A percentile compares a stretch with the other conserved stretches of the same genome.
phyloP scores from a whole-genome alignment of 2,888 invertebrate genomes.

The Pristionchus maxplancki region DNA sequence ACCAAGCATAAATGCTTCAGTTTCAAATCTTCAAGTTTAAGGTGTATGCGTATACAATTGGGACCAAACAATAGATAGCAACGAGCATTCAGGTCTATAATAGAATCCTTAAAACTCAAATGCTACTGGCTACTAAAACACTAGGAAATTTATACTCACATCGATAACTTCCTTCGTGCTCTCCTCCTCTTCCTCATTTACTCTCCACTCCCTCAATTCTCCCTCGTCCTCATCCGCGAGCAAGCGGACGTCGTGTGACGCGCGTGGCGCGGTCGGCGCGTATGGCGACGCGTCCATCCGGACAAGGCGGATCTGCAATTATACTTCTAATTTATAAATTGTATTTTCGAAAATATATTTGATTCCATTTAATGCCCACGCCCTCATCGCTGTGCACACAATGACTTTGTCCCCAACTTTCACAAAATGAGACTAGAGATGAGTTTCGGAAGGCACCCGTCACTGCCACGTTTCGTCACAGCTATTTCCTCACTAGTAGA shows the following conservation, averaged over 20 bases:
- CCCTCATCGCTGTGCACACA: background rate
- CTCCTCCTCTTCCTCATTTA: background rate
- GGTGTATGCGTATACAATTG: no score
- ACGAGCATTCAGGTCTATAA: no score
- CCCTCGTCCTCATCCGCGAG: slow-evolving; percentile 51
- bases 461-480: background rate
- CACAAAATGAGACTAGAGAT: background rate
- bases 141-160: no score
- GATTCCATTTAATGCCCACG: background rate
- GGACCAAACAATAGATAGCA: no score
- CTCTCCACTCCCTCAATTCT: slow-evolving; percentile 52
- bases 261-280: slow-evolving; percentile 18
- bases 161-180: slow-evolving; percentile 6
- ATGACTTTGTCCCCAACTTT: background rate
- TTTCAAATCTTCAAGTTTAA: no score
- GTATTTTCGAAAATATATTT: background rate
- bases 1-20: no score
- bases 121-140: no score
- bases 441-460: background rate
- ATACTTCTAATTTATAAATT: background rate
- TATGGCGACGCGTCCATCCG: slow-evolving; percentile 53
- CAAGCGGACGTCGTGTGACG: slow-evolving; percentile 32
- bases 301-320: slow-evolving; percentile 54
- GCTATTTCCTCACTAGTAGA: background rate
- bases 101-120: no score